Evolutionary conservation across 2,113 vertebrate species (phyloP).

Genomic region (Chaetura pelagica): DNA sequence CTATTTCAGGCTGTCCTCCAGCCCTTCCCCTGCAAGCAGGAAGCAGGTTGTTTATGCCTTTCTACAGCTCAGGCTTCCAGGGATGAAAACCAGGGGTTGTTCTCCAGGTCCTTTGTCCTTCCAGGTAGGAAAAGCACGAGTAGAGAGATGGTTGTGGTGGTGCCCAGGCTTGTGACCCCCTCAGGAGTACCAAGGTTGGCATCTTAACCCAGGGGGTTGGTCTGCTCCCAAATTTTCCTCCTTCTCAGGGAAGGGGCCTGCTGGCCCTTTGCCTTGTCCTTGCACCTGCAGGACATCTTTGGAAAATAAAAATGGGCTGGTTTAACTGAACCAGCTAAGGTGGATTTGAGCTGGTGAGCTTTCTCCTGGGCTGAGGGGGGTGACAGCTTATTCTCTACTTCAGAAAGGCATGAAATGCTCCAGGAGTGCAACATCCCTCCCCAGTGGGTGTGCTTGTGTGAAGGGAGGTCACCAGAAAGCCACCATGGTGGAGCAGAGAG

Average conservation of each 20-base stretch:
- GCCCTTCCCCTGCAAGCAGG: background rate
- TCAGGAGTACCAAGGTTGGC: background rate
- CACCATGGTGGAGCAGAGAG: fast-evolving
- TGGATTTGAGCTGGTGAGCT: background rate
- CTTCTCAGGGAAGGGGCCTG: background rate
- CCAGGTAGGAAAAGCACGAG: background rate
- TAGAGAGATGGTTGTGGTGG: too few species aligned
- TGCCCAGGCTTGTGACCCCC: background rate
- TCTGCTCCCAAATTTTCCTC: background rate
- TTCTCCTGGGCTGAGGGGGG: background rate
- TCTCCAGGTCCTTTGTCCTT: background rate
- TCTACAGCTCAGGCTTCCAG: background rate
- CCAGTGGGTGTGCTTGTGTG: fast-evolving
- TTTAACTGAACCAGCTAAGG: too few species aligned
- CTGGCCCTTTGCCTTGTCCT: background rate
- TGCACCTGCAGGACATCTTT: background rate
- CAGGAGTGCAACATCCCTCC: too few species aligned
- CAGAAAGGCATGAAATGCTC: background rate
- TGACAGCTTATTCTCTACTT: fast-evolving
- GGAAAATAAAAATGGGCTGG: background rate
- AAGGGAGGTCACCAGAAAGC: background rate
- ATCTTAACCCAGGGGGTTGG: background rate
- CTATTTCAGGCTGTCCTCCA: background rate
- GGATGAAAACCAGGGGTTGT: background rate
- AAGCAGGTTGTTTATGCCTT: background rate